Percentiles rank a stretch among this genome's conserved stretches.
phyloP scores from a whole-genome alignment of 64 coral and sea anemone species.

The Stichodactyla mertensii region DNA sequence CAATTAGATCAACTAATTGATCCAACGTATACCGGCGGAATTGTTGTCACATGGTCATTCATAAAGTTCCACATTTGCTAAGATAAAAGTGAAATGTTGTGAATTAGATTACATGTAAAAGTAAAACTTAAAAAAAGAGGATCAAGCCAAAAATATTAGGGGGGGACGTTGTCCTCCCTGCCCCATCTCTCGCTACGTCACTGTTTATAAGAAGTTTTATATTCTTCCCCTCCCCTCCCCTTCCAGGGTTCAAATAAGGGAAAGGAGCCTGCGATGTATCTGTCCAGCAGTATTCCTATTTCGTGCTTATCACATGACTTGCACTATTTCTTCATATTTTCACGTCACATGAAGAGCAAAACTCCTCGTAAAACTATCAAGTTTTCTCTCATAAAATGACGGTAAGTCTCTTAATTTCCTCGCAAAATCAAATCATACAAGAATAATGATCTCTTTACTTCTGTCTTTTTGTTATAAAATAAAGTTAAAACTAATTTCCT shows the following conservation, averaged over 20 bases:
- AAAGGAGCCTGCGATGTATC: neutral
- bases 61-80: too few relatives aligned
- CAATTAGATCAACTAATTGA: too few relatives aligned
- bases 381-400: neutral
- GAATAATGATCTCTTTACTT: neutral
- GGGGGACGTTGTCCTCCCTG: too few relatives aligned
- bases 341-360: neutral
- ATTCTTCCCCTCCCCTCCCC: neutral
- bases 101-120: too few relatives aligned
- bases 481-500: neutral
- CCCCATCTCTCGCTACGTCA: too few relatives aligned
- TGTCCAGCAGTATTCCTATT: neutral
- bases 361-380: neutral
- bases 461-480: neutral
- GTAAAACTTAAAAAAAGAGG: too few relatives aligned
- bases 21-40: too few relatives aligned
- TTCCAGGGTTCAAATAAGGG: too few relatives aligned
- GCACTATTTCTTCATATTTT: constrained; percentile 6
- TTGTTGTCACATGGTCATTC: too few relatives aligned
- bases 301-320: constrained; percentile 14
- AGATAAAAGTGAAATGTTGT: too few relatives aligned
- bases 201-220: too few relatives aligned
- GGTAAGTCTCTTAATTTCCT: neutral
- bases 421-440: neutral
- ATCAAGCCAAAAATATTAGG: too few relatives aligned